A percentile compares a stretch with the other conserved stretches of the same genome.
phyloP scores from a whole-genome alignment of 2,113 vertebrate species.

The Aegotheles bennettii region DNA sequence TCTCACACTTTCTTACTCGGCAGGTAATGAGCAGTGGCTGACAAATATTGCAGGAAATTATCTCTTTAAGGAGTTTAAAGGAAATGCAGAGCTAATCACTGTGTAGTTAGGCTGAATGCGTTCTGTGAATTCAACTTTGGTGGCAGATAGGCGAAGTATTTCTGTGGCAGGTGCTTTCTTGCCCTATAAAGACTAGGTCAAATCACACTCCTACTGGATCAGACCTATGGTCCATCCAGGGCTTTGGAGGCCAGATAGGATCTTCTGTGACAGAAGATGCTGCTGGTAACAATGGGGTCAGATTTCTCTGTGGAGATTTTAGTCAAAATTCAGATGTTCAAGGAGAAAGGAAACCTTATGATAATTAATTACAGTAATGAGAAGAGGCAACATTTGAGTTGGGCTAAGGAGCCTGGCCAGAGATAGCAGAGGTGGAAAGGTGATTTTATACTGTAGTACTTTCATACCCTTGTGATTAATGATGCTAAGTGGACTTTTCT shows the following conservation, averaged over 20 bases:
- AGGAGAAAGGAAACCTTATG: background rate
- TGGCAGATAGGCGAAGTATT: background rate
- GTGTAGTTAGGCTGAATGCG: background rate
- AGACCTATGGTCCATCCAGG: background rate
- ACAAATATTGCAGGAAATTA: background rate
- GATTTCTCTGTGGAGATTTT: background rate
- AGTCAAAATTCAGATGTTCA: background rate
- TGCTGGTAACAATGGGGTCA: background rate
- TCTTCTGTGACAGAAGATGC: background rate
- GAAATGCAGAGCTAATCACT: background rate
- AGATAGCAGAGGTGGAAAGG: background rate
- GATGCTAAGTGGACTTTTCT: accelerated
- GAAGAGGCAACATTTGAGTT: background rate
- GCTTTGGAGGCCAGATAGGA: background rate
- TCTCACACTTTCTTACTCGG: background rate
- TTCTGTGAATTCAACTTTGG: background rate
- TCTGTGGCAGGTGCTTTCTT: background rate
- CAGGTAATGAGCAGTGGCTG: background rate
- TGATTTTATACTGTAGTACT: background rate
- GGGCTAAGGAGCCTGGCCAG: background rate
- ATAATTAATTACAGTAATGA: background rate
- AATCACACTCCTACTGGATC: background rate
- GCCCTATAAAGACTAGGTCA: background rate
- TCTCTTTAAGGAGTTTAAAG: background rate
- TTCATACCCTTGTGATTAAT: background rate